Conservation (phyloP, 2,888 invertebrate species). For the Callimorpha dominula region DNA sequence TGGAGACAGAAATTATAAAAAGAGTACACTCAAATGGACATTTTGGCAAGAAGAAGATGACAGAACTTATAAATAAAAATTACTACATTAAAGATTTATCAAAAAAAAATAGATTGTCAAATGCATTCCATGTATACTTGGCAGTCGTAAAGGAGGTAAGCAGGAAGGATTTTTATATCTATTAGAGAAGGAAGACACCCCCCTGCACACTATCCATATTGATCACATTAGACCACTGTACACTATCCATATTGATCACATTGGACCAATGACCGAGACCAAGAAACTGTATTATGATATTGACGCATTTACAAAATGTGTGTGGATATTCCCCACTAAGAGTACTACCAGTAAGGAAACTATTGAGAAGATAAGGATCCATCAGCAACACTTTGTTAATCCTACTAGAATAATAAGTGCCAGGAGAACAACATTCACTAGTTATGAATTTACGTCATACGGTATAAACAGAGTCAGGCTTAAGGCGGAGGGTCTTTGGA, state of each 20-base stretch:
- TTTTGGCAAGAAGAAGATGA: constrained; percentile 44
- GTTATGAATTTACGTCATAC: constrained; percentile 35
- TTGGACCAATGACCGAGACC: constrained; percentile 36
- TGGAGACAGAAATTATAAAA: constrained; percentile 13
- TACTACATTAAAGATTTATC: constrained; percentile 50
- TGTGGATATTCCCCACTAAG: constrained; percentile 42
- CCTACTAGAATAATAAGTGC: constrained; percentile 26
- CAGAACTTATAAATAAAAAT: constrained; percentile 49
- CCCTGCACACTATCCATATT: constrained; percentile 26
- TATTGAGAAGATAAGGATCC: constrained; percentile 32
- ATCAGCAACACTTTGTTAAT: constrained; percentile 36
- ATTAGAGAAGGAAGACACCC: constrained; percentile 34
- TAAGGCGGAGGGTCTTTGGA: too few species aligned
- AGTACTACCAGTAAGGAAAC: constrained; percentile 16
- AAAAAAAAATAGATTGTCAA: constrained; percentile 29
- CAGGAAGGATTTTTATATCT: constrained; percentile 38
- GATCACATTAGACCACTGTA: too few species aligned
- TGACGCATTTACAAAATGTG: constrained; percentile 40
- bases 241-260: constrained; percentile 33
- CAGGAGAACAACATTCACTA: constrained; percentile 43
- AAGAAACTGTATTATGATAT: constrained; percentile 41
- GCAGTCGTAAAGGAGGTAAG: too few species aligned
- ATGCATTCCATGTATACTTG: constrained; percentile 48
- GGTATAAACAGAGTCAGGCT: constrained; percentile 39
- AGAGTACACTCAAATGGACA: constrained; percentile 20